Percentiles rank a stretch among this genome's conserved stretches.
These are phyloP conservation scores for Drosophila neocordata DNA, from an alignment of 1,140 invertebrate species.

Conservation along the genomic window DNA sequence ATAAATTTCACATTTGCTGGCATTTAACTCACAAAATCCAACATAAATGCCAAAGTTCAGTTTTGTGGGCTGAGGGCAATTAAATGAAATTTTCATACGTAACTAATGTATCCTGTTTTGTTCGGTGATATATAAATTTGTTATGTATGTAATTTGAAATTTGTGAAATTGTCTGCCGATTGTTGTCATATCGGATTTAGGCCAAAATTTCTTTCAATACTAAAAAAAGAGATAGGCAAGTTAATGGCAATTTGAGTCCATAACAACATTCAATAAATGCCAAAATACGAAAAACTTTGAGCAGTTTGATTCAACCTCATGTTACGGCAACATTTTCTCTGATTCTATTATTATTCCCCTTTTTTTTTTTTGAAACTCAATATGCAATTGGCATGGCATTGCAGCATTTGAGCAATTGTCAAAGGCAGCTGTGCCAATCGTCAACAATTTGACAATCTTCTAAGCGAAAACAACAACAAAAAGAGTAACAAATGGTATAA, in stretches of 20 bases:
- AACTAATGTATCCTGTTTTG: slow-evolving; percentile 46
- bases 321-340: background rate
- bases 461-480: background rate
- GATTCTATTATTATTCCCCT: too few species aligned
- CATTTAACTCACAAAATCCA: background rate
- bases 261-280: slow-evolving; percentile 19
- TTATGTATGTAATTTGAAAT: slow-evolving; percentile 13
- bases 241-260: slow-evolving; percentile 32
- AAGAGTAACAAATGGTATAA: background rate
- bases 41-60: slow-evolving; percentile 9
- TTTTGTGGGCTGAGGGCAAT: slow-evolving; percentile 45
- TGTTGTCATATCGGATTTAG: slow-evolving; percentile 22
- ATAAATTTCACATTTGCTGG: slow-evolving; percentile 31
- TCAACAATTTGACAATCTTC: background rate
- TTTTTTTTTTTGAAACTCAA: background rate
- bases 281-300: background rate
- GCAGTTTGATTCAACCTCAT: background rate
- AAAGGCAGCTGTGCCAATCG: background rate
- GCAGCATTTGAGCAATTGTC: background rate
- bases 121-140: slow-evolving; percentile 22
- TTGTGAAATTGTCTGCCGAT: background rate
- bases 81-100: slow-evolving; percentile 34
- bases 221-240: slow-evolving; percentile 10
- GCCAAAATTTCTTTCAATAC: slow-evolving; percentile 30
- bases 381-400: slow-evolving; percentile 7